Evolutionary conservation across 2,113 vertebrate species (phyloP).

Genomic region (Corydoras sp.): DNA sequence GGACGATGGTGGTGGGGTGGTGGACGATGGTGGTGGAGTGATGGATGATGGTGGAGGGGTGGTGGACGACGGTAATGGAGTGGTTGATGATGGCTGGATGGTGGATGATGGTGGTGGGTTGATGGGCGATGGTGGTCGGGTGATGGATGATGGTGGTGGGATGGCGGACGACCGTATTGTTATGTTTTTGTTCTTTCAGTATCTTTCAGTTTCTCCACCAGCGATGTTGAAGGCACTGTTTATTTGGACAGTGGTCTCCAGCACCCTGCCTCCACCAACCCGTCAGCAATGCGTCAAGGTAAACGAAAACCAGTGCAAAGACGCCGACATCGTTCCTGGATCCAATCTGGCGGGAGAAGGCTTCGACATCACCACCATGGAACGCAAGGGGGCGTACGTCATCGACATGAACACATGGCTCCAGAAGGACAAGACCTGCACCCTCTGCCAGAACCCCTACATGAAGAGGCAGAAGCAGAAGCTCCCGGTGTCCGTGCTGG

Average conservation of each 20-base stretch:
- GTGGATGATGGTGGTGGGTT: too few species aligned
- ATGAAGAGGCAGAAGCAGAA: conserved; percentile 55
- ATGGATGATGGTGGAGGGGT: too few species aligned
- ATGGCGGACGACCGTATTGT: too few species aligned
- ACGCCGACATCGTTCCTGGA: conserved; percentile 26
- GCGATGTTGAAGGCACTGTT: conserved; percentile 16
- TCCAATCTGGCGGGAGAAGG: conserved; percentile 66
- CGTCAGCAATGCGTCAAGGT: conserved; percentile 16
- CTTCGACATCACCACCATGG: conserved; percentile 67
- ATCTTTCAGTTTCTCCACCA: too few species aligned
- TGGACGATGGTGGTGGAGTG: too few species aligned
- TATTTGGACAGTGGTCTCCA: conserved; percentile 2
- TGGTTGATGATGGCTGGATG: too few species aligned
- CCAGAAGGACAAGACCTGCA: conserved; percentile 64
- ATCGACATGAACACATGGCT: conserved; percentile 58
- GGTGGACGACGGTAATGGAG: too few species aligned
- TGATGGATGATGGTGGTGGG: too few species aligned
- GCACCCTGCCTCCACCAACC: conserved; percentile 1
- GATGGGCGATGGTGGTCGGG: too few species aligned
- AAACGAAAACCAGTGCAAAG: conserved; percentile 5
- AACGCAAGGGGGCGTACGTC: conserved; percentile 63
- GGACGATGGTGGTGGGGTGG: too few species aligned
- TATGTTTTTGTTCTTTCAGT: too few species aligned
- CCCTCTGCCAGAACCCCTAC: conserved; percentile 66
- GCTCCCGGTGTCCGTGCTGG: conserved; percentile 64